Evolutionary conservation across 2,113 vertebrate genomes (phyloP), one percentile per base, ranked within the genome.

Genomic region (Lophius piscatorius): DNA sequence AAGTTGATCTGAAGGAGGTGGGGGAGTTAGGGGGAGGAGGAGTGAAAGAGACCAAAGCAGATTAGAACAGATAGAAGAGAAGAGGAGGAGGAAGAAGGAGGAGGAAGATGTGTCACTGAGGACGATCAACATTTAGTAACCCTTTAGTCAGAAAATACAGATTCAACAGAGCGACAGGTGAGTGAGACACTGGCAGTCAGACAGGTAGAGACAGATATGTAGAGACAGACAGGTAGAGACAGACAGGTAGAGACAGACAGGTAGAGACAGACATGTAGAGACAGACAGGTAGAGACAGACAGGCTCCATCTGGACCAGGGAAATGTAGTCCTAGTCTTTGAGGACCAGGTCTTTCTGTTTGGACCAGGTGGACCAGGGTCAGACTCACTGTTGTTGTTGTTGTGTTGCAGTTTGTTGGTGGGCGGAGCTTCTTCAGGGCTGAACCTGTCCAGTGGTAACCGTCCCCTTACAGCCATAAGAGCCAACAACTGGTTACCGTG

Each of bases 131-230:
- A n/a, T 35, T 38, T 35, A 18, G 7, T 64, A 61, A 79, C 67
- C 44, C 70, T 52, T 16, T 68, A 47, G 57, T 47, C 29, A 36
- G 36, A 18, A 61, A 40, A n/a, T n/a, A n/a, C n/a, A n/a, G n/a
- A n/a, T n/a, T n/a, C 45, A 33, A 9, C 22, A 50, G 24, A 61
- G 14, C 31, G 41, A 31, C 9, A 46, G 47, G 39, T 60, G 39
- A 50, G 39, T 36, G 18, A 48, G 13, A 28, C 12, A 41, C 26
- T 3, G 42, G 31, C 16, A 65, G 34, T 28, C 35, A 36, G 38
- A 18, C 34, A n/a, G n/a, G n/a, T n/a, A n/a, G n/a, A n/a, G n/a
- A n/a, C n/a, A n/a, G n/a, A n/a, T n/a, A n/a, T n/a, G n/a, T 35
- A 33, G 31, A 33, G 46, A 45, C 22, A 29, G 5, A n/a, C 29